Percentiles rank a stretch among this genome's conserved stretches.
These are phyloP conservation scores for Carcina quercana DNA, from an alignment of 2,888 invertebrate genomes.

Conservation along the genomic window DNA sequence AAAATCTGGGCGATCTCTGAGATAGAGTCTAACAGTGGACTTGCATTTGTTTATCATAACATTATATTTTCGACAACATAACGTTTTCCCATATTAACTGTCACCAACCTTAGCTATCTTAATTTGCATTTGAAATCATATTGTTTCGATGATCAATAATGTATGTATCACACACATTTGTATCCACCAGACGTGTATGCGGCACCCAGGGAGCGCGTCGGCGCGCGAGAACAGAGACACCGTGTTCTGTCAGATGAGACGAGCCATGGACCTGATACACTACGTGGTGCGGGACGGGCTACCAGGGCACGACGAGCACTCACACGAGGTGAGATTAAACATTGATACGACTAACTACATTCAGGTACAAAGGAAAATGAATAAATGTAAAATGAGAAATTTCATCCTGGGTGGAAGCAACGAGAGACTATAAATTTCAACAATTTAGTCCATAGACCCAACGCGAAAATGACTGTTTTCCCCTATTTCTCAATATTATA, in stretches of 20 bases:
- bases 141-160: no score
- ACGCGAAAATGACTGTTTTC: no score
- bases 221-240: constrained; percentile 97
- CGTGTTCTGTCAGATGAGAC: constrained; percentile 97
- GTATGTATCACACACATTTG: not conserved
- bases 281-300: constrained; percentile 98
- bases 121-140: no score
- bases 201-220: constrained; percentile 95
- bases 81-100: no score
- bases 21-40: no score
- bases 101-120: no score
- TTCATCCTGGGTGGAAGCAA: not conserved
- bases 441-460: no score
- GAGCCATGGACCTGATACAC: constrained; percentile 98
- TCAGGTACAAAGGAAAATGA: not conserved
- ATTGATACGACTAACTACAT: not conserved
- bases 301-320: constrained; percentile 70
- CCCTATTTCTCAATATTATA: no score
- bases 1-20: no score
- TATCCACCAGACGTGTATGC: constrained; percentile 83
- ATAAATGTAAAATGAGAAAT: not conserved
- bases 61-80: no score
- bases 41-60: no score
- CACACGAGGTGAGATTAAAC: constrained; percentile 49
- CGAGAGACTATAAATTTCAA: not conserved